Conservation (phyloP, 2,113 vertebrate species). For the Artemisiospiza belli region DNA sequence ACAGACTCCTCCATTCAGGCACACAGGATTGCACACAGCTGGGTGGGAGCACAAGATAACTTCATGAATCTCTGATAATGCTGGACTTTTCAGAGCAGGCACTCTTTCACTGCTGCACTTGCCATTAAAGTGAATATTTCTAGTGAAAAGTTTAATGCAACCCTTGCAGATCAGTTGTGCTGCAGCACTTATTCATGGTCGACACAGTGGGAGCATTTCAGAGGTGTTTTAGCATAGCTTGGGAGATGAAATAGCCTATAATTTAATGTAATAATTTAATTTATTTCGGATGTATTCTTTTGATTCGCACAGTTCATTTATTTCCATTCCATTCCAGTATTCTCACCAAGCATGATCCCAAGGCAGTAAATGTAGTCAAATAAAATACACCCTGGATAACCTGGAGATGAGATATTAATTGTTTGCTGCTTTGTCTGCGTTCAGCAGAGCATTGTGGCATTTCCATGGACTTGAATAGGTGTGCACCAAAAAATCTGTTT, state of each 20-base stretch:
- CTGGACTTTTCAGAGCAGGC: neutral
- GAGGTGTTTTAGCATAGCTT: neutral
- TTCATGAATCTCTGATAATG: neutral
- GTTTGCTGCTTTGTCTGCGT: neutral
- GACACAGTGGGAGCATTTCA: neutral
- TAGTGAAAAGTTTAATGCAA: neutral
- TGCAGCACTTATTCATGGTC: neutral
- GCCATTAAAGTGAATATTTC: neutral
- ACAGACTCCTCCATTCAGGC: slow-evolving; percentile 81
- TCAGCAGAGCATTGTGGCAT: neutral
- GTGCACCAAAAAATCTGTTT: neutral
- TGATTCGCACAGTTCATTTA: neutral
- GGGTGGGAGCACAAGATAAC: neutral
- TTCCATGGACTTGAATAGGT: neutral
- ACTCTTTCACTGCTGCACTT: neutral
- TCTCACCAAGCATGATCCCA: neutral
- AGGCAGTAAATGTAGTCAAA: neutral
- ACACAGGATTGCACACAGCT: slow-evolving; percentile 82
- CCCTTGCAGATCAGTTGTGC: neutral
- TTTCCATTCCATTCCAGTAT: neutral
- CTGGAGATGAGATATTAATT: slow-evolving; percentile 9
- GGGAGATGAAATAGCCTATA: neutral
- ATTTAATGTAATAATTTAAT: neutral
- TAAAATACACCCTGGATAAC: neutral
- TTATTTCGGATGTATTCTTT: neutral